phyloP scores from a whole-genome alignment of 1,140 invertebrate species.

The Pseudomyrmex flavicornis region DNA sequence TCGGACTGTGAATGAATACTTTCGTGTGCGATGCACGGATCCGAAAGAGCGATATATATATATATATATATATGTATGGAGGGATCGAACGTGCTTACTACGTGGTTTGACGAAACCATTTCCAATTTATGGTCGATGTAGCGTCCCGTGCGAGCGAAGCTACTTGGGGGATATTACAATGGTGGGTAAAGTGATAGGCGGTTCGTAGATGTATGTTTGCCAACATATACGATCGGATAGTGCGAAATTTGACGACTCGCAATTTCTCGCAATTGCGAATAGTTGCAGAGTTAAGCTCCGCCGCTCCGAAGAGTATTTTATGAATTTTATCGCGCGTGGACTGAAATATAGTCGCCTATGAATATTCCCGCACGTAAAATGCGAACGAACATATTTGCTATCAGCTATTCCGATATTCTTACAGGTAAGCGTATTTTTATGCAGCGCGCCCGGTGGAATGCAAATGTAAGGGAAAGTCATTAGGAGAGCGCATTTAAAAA shows the following conservation, averaged over 20 bases:
- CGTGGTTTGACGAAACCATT: constrained; percentile 61
- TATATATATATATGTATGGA: too few species aligned
- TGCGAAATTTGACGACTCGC: background rate
- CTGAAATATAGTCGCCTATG: background rate
- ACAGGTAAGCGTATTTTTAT: background rate
- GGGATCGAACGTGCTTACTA: constrained; percentile 59
- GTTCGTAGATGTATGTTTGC: constrained; percentile 21
- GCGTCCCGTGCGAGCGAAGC: constrained; percentile 27
- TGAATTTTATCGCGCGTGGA: constrained; percentile 7
- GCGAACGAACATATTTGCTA: background rate
- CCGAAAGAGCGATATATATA: constrained; percentile 17
- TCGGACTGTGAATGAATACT: constrained; percentile 49
- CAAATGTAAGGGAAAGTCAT: background rate
- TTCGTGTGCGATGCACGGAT: constrained; percentile 9
- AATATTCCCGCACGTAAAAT: constrained; percentile 15
- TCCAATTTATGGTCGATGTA: constrained; percentile 53
- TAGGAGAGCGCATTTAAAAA: background rate
- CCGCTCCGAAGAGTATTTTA: background rate
- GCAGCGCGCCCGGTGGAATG: too few species aligned
- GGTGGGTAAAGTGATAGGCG: constrained; percentile 1
- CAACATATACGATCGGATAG: constrained; percentile 9
- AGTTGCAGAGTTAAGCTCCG: background rate
- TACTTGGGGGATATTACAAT: constrained; percentile 60
- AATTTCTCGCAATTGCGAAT: constrained; percentile 1
- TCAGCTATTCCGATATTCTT: background rate